phyloP scores from a whole-genome alignment of 2,888 invertebrate species.

The Orthosia cruda region DNA sequence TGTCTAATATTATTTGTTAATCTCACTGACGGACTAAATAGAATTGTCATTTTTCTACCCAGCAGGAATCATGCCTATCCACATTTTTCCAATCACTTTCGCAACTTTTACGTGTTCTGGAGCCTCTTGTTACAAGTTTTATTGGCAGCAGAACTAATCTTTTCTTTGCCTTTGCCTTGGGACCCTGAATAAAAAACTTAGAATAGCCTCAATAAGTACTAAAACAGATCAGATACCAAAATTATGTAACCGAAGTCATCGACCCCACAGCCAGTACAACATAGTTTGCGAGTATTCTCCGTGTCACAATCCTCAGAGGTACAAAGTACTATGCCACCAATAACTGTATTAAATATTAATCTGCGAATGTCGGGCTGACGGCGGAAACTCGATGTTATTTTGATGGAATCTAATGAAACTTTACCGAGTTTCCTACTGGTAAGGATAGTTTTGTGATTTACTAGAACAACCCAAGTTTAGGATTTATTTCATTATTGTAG shows the following conservation, averaged over 20 bases:
- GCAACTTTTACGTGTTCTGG: no score
- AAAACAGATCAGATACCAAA: not conserved
- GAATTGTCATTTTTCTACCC: no score
- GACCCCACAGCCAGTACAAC: not conserved
- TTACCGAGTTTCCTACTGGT: conserved; percentile 14
- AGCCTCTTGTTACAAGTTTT: no score
- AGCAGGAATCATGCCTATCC: no score
- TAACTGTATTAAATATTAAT: conserved; percentile 60
- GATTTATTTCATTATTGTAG: not conserved
- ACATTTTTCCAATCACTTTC: no score
- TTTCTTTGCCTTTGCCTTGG: not conserved
- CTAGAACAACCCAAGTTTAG: not conserved
- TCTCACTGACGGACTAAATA: no score
- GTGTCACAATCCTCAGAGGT: conserved; percentile 33
- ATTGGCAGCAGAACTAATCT: no score
- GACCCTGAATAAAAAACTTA: not conserved
- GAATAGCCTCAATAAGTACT: not conserved
- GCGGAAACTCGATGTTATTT: conserved; percentile 33
- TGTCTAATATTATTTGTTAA: no score
- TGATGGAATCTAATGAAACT: conserved; percentile 50
- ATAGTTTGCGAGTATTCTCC: conserved; percentile 1
- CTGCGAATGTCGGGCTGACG: conserved; percentile 35
- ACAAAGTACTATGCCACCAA: conserved; percentile 27
- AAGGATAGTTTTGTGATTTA: conserved; percentile 19
- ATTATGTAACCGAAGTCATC: conserved; percentile 4